Percentiles rank a stretch among this genome's conserved stretches.
phyloP scores from a whole-genome alignment of 2,113 vertebrate genomes.

The Podarcis muralis region DNA sequence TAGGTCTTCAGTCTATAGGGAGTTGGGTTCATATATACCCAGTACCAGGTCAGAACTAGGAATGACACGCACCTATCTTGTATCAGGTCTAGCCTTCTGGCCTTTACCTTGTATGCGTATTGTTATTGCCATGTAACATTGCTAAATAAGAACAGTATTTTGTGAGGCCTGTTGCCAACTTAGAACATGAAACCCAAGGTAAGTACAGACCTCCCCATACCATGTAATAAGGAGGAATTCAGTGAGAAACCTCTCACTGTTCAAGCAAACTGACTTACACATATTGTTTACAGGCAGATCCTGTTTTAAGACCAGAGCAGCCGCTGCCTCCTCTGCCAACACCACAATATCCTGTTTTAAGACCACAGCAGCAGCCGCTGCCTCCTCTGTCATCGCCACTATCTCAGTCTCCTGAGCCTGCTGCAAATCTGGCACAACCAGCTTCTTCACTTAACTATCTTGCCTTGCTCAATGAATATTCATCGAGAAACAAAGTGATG shows the following conservation, averaged over 20 bases:
- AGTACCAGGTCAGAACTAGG: no score
- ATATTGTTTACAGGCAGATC: background rate
- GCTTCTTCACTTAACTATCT: conserved; percentile 35
- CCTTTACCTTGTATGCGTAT: background rate
- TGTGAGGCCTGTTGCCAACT: background rate
- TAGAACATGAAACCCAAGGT: background rate
- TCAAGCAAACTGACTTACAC: conserved; percentile 20
- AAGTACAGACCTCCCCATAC: background rate
- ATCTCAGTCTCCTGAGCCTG: background rate
- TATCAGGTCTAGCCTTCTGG: background rate
- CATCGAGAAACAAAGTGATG: accelerated
- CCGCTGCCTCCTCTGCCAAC: background rate
- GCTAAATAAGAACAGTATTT: no score
- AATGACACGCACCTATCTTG: no score
- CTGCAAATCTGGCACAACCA: accelerated
- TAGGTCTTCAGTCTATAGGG: no score
- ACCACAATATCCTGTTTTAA: background rate
- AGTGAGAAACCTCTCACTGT: background rate
- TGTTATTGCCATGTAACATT: no score
- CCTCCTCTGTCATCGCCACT: background rate
- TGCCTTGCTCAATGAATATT: conserved; percentile 24
- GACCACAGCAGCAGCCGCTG: background rate
- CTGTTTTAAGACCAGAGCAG: background rate
- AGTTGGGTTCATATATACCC: no score
- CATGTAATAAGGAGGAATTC: background rate